Evolutionary conservation across 2,888 invertebrate species (phyloP).

Genomic region (Carabus problematicus): DNA sequence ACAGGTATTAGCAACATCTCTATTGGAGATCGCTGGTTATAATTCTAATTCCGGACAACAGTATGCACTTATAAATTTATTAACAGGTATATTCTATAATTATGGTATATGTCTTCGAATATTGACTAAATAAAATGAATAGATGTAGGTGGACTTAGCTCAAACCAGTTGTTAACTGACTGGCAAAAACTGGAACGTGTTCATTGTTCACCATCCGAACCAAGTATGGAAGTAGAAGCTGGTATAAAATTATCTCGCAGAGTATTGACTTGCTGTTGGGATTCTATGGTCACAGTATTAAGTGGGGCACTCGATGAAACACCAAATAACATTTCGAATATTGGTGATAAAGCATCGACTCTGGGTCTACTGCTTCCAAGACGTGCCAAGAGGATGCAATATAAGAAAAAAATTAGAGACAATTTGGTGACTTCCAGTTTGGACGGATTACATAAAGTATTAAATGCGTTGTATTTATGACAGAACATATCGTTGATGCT

Average conservation of each 20-base stretch:
- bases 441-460: conserved; percentile 86
- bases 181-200: conserved; percentile 86
- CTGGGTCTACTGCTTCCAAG: conserved; percentile 68
- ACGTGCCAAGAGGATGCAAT: conserved; percentile 59
- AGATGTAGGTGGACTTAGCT: conserved; percentile 86
- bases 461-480: conserved; percentile 2
- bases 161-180: conserved; percentile 84
- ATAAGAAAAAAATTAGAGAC: conserved; percentile 71
- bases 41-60: conserved; percentile 65
- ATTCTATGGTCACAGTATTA: conserved; percentile 86
- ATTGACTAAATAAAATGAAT: conserved; percentile 44
- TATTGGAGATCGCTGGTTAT: conserved; percentile 74
- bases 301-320: conserved; percentile 75
- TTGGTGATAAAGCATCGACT: conserved; percentile 58
- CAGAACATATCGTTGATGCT: conserved; percentile 7
- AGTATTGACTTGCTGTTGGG: conserved; percentile 91
- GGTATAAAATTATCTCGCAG: conserved; percentile 79
- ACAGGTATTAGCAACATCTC: conserved; percentile 76
- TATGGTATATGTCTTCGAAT: neutral
- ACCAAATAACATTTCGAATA: conserved; percentile 55
- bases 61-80: conserved; percentile 73
- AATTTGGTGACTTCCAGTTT: conserved; percentile 84
- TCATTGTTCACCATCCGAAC: conserved; percentile 67
- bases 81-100: conserved; percentile 67
- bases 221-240: conserved; percentile 78